Conservation (phyloP, 2,888 invertebrate genomes). For the Cerastoderma edule region DNA sequence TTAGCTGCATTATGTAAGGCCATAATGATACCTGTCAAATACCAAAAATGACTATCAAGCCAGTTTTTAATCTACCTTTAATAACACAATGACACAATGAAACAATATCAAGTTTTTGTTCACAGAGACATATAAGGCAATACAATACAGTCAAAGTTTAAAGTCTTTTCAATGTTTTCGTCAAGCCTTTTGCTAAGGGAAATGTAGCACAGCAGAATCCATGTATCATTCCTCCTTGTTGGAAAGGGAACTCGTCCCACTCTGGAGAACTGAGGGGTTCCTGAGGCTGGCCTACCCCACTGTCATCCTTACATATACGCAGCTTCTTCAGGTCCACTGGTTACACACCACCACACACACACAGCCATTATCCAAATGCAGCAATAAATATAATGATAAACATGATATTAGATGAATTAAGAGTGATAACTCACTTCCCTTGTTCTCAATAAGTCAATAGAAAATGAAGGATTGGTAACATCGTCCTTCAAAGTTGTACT, state of each 20-base stretch:
- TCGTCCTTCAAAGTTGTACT: no score
- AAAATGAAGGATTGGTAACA: no score
- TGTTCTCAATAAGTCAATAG: no score
- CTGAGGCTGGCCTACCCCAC: slow-evolving; percentile 63
- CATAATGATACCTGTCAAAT: no score
- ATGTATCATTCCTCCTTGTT: slow-evolving; percentile 74
- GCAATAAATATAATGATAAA: slow-evolving; percentile 13
- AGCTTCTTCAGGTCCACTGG: slow-evolving; percentile 82
- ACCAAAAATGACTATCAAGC: no score
- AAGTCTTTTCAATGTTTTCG: slow-evolving; percentile 76
- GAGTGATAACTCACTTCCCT: no score
- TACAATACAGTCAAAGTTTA: slow-evolving; percentile 45
- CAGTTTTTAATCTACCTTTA: no score
- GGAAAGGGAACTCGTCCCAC: slow-evolving; percentile 77
- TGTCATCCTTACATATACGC: slow-evolving; percentile 75
- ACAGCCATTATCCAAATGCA: slow-evolving; percentile 24
- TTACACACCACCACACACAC: background rate
- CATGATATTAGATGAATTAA: no score
- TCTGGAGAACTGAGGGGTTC: slow-evolving; percentile 78
- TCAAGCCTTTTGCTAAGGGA: slow-evolving; percentile 78
- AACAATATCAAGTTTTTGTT: no score
- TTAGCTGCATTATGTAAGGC: no score
- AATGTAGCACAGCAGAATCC: slow-evolving; percentile 81
- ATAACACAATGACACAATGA: no score
- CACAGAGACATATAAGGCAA: no score